A percentile compares a stretch with the other conserved stretches of the same genome.
phyloP scores from a whole-genome alignment of 1,140 invertebrate species.

The Oedothorax gibbosus region DNA sequence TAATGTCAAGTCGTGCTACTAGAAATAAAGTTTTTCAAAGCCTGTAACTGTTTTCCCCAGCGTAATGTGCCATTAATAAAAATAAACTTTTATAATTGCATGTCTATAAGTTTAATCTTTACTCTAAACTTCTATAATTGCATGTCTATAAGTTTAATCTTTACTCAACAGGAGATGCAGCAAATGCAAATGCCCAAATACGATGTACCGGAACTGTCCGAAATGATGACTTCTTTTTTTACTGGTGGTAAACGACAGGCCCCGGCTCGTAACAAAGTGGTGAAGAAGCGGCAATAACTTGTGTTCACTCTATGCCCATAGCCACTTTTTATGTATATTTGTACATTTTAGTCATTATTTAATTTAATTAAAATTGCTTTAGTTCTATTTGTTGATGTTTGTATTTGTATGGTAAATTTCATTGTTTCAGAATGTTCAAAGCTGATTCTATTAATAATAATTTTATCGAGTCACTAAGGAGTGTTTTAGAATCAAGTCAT shows the following conservation, averaged over 20 bases:
- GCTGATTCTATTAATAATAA: no score
- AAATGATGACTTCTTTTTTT: constrained; percentile 78
- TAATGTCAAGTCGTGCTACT: no score
- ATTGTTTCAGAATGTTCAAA: no score
- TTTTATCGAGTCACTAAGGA: no score
- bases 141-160: neutral
- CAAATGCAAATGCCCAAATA: constrained; percentile 86
- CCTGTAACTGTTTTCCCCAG: no score
- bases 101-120: no score
- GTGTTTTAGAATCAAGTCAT: no score
- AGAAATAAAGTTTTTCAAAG: no score
- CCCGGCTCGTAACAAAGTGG: constrained; percentile 71
- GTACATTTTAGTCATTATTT: constrained; percentile 8
- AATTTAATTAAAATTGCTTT: constrained; percentile 20
- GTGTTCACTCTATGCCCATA: neutral
- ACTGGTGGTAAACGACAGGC: constrained; percentile 60
- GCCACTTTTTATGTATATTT: neutral
- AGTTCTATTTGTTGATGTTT: neutral
- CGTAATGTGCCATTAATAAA: no score
- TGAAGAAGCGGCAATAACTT: constrained; percentile 75
- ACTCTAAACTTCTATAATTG: neutral
- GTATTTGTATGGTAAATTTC: no score
- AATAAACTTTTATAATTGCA: no score
- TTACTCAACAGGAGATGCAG: constrained; percentile 81
- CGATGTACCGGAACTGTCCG: constrained; percentile 90